A percentile compares a stretch with the other conserved stretches of the same genome.
phyloP scores from a whole-genome alignment of 2,797 vertebrate species.

The Apogon talboti region DNA sequence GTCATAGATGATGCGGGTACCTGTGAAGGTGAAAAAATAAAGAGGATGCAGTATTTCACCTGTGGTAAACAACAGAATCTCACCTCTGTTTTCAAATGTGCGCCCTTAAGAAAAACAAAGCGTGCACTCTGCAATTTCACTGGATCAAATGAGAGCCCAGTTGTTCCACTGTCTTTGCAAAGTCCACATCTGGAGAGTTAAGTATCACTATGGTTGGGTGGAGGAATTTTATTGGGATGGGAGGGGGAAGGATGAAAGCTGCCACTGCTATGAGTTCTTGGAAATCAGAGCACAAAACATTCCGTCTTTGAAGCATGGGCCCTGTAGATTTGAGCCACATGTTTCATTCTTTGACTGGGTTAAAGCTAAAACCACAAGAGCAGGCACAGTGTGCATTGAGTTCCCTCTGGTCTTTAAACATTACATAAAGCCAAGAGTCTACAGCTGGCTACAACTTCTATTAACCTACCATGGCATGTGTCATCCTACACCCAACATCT shows the following conservation, averaged over 20 bases:
- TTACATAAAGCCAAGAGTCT: background rate
- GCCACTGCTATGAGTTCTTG: constrained; percentile 65
- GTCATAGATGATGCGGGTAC: constrained; percentile 93
- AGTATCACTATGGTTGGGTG: background rate
- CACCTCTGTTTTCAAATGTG: background rate
- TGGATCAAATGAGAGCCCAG: background rate
- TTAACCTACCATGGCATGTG: background rate
- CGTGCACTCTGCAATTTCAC: background rate
- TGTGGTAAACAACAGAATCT: constrained; percentile 2
- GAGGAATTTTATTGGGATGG: constrained; percentile 2
- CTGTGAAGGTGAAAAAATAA: constrained; percentile 69
- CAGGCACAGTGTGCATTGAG: background rate
- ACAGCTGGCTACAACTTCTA: background rate
- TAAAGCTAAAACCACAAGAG: background rate
- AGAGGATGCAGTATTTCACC: background rate
- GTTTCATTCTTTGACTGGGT: constrained; percentile 12
- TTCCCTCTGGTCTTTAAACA: background rate
- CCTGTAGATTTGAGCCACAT: constrained; percentile 49
- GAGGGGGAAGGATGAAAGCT: constrained; percentile 29
- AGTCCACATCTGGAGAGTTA: constrained; percentile 9
- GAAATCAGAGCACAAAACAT: constrained; percentile 73
- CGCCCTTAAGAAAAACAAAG: background rate
- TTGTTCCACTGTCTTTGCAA: constrained; percentile 1
- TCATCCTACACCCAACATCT: background rate
- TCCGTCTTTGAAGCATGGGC: constrained; percentile 33